phyloP scores from a whole-genome alignment of 2,888 invertebrate genomes.

The Artemia sp. region DNA sequence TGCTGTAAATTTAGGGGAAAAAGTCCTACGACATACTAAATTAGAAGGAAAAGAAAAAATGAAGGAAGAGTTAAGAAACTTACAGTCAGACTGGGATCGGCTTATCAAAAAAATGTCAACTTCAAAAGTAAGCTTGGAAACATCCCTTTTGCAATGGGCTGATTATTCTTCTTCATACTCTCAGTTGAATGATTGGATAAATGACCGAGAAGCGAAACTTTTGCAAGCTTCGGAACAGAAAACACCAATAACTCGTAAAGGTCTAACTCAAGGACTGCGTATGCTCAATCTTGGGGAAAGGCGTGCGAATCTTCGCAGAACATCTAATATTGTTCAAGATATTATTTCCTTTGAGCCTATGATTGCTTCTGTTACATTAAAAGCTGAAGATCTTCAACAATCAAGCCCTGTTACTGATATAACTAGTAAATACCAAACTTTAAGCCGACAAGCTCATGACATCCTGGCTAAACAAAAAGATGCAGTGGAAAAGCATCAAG shows the following conservation, averaged over 20 bases:
- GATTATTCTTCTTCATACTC: conserved; percentile 85
- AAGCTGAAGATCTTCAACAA: conserved; percentile 78
- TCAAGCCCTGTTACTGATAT: conserved; percentile 81
- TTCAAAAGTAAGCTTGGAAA: conserved; percentile 75
- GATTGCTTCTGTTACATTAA: conserved; percentile 84
- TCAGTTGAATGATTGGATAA: conserved; percentile 83
- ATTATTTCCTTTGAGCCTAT: conserved; percentile 91
- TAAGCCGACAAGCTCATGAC: conserved; percentile 77
- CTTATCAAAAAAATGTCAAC: conserved; percentile 77
- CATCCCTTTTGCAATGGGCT: conserved; percentile 80
- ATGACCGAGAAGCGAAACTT: conserved; percentile 74
- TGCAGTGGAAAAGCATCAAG: conserved; percentile 64
- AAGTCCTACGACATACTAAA: conserved; percentile 65
- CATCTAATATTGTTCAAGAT: conserved; percentile 86
- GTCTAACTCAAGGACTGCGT: conserved; percentile 39
- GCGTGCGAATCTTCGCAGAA: conserved; percentile 71
- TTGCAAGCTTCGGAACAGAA: conserved; percentile 76
- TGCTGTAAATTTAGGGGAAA: conserved; percentile 75
- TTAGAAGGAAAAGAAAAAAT: conserved; percentile 77
- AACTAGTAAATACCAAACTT: conserved; percentile 68
- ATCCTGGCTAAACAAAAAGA: conserved; percentile 72
- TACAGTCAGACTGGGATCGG: conserved; percentile 81
- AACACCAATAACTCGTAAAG: conserved; percentile 38
- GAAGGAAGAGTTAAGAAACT: conserved; percentile 65
- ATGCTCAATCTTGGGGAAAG: conserved; percentile 64